Conservation (phyloP, 2,888 invertebrate species). For the Caenorhabditis imperialis region DNA sequence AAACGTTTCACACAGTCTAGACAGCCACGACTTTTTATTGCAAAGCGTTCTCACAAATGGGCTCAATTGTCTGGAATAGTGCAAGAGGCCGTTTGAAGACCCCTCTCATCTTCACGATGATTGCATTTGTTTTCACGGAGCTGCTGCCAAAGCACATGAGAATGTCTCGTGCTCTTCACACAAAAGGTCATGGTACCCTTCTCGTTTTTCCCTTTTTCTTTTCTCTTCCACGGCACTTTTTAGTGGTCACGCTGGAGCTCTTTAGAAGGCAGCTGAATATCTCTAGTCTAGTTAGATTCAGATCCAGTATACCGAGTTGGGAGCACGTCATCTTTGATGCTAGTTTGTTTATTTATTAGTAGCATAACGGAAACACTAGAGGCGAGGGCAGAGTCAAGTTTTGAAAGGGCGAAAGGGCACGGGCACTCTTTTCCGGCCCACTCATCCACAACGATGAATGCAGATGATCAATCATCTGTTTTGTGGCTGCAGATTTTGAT, state of each 20-base stretch:
- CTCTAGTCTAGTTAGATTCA: slow-evolving; percentile 11
- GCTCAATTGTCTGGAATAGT: too few species aligned
- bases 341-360: slow-evolving; percentile 47
- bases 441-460: slow-evolving; percentile 30
- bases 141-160: slow-evolving; percentile 4
- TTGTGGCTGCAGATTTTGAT: slow-evolving; percentile 11
- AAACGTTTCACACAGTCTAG: too few species aligned
- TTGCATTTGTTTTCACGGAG: neutral
- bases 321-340: slow-evolving; percentile 40
- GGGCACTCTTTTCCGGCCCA: slow-evolving; percentile 35
- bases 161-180: slow-evolving; percentile 34
- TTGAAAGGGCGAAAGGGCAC: slow-evolving; percentile 30
- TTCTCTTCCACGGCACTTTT: slow-evolving; percentile 16
- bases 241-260: slow-evolving; percentile 11
- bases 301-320: neutral
- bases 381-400: slow-evolving; percentile 13
- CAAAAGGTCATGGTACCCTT: slow-evolving; percentile 39
- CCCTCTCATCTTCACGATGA: too few species aligned
- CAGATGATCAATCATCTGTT: slow-evolving; percentile 49
- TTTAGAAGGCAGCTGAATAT: slow-evolving; percentile 17
- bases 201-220: slow-evolving; percentile 11
- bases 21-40: too few species aligned
- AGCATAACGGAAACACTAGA: slow-evolving; percentile 1
- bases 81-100: too few species aligned
- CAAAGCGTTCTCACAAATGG: too few species aligned